Percentiles rank a stretch among this genome's conserved stretches.
These are phyloP conservation scores for Drosophila mimica DNA, from an alignment of 2,888 invertebrate genomes.

Conservation along the genomic window DNA sequence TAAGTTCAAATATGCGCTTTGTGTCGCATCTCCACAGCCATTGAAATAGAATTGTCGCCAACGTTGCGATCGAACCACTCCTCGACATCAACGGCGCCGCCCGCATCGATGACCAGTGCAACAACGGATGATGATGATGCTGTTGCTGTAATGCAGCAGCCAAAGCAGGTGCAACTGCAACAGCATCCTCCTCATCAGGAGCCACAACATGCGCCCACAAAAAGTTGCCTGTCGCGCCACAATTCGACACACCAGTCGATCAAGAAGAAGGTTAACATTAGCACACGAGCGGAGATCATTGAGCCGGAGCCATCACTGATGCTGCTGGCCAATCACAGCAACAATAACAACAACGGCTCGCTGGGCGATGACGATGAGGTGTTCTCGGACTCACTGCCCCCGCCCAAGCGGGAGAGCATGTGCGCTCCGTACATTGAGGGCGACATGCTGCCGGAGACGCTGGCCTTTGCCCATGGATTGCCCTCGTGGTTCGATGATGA, in stretches of 20 bases:
- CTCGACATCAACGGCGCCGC: slow-evolving; percentile 73
- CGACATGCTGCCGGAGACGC: slow-evolving; percentile 67
- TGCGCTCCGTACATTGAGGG: slow-evolving; percentile 86
- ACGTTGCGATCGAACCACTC: slow-evolving; percentile 55
- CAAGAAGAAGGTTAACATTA: slow-evolving; percentile 85
- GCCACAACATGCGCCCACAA: slow-evolving; percentile 65
- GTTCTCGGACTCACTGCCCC: slow-evolving; percentile 86
- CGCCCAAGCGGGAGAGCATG: slow-evolving; percentile 85
- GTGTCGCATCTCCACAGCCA: slow-evolving; percentile 46
- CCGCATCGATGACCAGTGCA: slow-evolving; percentile 71
- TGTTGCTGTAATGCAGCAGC: neutral
- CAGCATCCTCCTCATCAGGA: slow-evolving; percentile 10
- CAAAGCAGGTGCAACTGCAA: slow-evolving; percentile 3
- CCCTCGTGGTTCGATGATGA: slow-evolving; percentile 86
- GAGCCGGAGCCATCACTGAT: slow-evolving; percentile 74
- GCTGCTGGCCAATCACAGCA: slow-evolving; percentile 58
- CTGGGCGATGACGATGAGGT: slow-evolving; percentile 87
- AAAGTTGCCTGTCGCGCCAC: slow-evolving; percentile 84
- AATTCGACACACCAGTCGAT: slow-evolving; percentile 84
- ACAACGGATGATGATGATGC: slow-evolving; percentile 41
- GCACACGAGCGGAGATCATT: slow-evolving; percentile 83
- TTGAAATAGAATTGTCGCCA: slow-evolving; percentile 24
- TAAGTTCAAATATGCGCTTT: slow-evolving; percentile 14
- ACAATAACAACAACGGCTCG: slow-evolving; percentile 61
- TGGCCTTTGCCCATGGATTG: slow-evolving; percentile 80